Conservation (phyloP, 2,888 invertebrate species). For the Acholoe squamosa region DNA sequence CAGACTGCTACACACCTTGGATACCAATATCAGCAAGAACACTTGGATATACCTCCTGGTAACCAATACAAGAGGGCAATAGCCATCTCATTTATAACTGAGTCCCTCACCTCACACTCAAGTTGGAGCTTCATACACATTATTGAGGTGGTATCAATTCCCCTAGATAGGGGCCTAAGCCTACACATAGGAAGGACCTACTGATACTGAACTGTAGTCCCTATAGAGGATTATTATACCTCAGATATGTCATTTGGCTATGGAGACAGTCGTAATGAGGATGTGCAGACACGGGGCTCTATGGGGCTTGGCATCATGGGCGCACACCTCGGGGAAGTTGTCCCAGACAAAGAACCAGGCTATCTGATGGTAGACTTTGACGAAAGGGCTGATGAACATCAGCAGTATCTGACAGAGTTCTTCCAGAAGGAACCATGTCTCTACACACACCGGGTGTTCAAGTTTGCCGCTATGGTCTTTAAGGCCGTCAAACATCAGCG, state of each 20-base stretch:
- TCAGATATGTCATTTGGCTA: not conserved
- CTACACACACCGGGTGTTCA: slow-evolving; percentile 77
- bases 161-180: not conserved
- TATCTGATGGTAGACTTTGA: slow-evolving; percentile 46
- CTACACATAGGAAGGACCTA: not conserved
- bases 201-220: not conserved
- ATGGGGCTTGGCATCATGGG: not conserved
- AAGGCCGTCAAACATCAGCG: slow-evolving; percentile 73
- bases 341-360: slow-evolving; percentile 1
- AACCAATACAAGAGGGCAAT: too few relatives aligned
- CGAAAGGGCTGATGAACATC: slow-evolving; percentile 43
- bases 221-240: not conserved
- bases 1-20: too few relatives aligned
- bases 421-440: slow-evolving; percentile 70
- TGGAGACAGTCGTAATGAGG: slow-evolving; percentile 30
- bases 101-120: not conserved
- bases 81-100: too few relatives aligned
- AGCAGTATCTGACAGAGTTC: slow-evolving; percentile 64
- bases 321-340: not conserved
- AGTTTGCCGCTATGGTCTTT: slow-evolving; percentile 76
- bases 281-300: not conserved
- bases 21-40: too few relatives aligned
- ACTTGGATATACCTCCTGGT: too few relatives aligned
- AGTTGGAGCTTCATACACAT: not conserved
- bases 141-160: too few relatives aligned